Evolutionary conservation across 2,113 vertebrate genomes (phyloP).

Genomic region (Cyanoramphus novaezelandiae): DNA sequence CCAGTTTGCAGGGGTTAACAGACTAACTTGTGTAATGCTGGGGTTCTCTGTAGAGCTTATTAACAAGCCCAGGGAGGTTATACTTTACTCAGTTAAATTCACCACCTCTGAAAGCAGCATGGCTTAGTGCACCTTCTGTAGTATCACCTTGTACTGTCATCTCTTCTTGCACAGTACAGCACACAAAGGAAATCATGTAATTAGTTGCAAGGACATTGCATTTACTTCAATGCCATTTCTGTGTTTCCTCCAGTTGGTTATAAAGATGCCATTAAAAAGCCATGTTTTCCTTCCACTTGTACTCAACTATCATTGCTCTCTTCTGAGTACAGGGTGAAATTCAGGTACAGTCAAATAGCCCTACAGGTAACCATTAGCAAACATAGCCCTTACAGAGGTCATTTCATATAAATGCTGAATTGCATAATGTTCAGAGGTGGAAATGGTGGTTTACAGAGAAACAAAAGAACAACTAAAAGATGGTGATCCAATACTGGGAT

Average conservation of each 20-base stretch:
- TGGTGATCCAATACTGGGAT: neutral
- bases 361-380: neutral
- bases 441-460: neutral
- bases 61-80: neutral
- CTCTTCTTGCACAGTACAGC: neutral
- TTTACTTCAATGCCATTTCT: neutral
- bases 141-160: neutral
- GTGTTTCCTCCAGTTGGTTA: neutral
- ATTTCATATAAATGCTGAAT: neutral
- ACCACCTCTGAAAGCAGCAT: neutral
- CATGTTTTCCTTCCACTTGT: neutral
- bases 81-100: neutral
- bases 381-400: neutral
- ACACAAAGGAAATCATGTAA: neutral
- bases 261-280: neutral
- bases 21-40: neutral
- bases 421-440: neutral
- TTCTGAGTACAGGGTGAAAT: neutral
- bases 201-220: neutral
- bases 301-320: neutral
- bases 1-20: neutral
- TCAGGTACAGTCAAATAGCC: neutral
- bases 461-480: neutral
- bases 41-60: neutral
- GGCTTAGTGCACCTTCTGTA: neutral